phyloP scores from a whole-genome alignment of 2,797 vertebrate species.

The Mus minutoides region DNA sequence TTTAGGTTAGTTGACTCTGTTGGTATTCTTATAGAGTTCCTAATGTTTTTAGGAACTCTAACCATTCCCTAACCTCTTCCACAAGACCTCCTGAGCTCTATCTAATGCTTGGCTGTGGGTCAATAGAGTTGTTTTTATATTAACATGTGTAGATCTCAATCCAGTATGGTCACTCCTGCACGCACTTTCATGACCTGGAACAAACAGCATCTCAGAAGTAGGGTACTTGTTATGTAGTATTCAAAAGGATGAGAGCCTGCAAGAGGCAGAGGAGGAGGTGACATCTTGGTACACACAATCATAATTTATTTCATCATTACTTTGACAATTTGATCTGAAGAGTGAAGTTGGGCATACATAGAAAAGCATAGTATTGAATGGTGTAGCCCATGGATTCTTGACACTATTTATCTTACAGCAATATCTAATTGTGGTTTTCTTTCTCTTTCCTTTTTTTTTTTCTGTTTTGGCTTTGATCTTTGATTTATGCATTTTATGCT shows the following conservation, averaged over 20 bases:
- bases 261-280: not conserved
- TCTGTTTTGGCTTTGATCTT: not conserved
- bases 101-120: not conserved
- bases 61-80: not conserved
- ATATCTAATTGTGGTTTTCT: not conserved
- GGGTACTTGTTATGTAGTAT: not conserved
- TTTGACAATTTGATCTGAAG: not conserved
- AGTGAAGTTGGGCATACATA: not conserved
- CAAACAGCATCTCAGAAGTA: not conserved
- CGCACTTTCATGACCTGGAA: not conserved
- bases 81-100: not conserved
- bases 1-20: not conserved
- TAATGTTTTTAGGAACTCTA: not conserved
- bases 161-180: not conserved
- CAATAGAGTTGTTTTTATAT: not conserved
- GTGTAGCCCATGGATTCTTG: not conserved
- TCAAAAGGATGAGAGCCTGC: not conserved
- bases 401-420: not conserved
- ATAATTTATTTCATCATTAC: not conserved
- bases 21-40: not conserved
- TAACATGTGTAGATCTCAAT: not conserved
- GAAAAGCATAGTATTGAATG: not conserved
- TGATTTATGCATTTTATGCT: not conserved
- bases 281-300: too few relatives aligned
- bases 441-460: not conserved